Percentiles rank a stretch among this genome's conserved stretches.
Conservation (phyloP, 2,888 invertebrate species). For the Tachina fera region DNA sequence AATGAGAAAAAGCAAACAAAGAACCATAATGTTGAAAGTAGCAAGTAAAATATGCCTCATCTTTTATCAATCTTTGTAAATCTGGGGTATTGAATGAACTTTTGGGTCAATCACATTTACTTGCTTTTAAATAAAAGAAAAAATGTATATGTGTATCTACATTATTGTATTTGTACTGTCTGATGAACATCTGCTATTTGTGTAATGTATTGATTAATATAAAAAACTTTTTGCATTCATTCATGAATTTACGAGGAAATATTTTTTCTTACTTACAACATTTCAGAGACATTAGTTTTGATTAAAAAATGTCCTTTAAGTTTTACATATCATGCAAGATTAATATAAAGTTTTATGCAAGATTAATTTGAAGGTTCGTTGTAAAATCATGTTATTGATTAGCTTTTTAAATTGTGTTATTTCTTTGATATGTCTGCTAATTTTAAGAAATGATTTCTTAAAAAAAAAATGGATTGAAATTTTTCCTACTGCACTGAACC, state of each 20-base stretch:
- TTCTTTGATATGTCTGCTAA: too few species aligned
- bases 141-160: too few species aligned
- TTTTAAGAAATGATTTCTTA: too few species aligned
- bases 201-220: conserved; percentile 32
- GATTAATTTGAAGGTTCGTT: neutral
- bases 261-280: neutral
- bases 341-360: neutral
- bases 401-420: too few species aligned
- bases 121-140: conserved; percentile 21
- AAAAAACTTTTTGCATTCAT: neutral
- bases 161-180: conserved; percentile 46
- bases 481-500: too few species aligned
- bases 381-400: too few species aligned
- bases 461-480: too few species aligned
- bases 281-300: conserved; percentile 33
- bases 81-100: conserved; percentile 27
- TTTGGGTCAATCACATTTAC: conserved; percentile 28
- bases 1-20: neutral
- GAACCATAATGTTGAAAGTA: conserved; percentile 20
- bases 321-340: neutral
- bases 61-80: neutral
- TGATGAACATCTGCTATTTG: conserved; percentile 54
- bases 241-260: neutral
- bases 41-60: conserved; percentile 24
- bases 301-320: conserved; percentile 1